Base-by-base conservation (phyloP, 35 echinoderm and acorn worm genomes). In the Lytechinus pictus region DNA sequence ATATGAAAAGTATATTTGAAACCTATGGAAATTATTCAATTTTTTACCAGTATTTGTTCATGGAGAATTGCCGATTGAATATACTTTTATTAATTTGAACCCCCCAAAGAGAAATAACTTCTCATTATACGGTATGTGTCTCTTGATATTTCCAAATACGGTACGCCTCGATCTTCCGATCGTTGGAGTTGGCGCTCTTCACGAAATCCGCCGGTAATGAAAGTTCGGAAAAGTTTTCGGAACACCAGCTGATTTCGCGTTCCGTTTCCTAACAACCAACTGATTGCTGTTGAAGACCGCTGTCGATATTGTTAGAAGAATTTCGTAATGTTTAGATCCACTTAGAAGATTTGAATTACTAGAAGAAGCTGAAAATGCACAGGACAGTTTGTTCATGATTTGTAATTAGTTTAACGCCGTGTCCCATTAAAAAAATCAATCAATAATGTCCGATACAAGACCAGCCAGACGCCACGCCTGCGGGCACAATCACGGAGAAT, bases 401-500 rank as follows among this genome's bases (percentile, higher is more conserved):
- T 27, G n/a, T 79, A 24, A 7, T 79, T 79, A 79, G 66, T 7
- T 79, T 16, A 14, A 79, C 66, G 61, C n/a, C 19, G 19, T 79
- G 7, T 24, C 66, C 6, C 66, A 79, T 79, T 79, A 24, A 16
- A 79, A 44, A 79, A 79, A 79, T 24, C 2, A 79, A 79, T 79
- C 66, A 79, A 79, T 79, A 79, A 79, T 79, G 66, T 79, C 66
- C 66, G 66, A 79, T 79, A 19, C 66, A 79, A 79, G 21, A 79
- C 66, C 66, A n/a, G 66, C 66, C 66, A 79, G 66, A 79, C 66
- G 66, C 21, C 66, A 79, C 66, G 66, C 66, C 66, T 79, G 66
- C n/a, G n/a, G 66, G 66, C 66, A 79, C n/a, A 79, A 79, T 24
- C 66, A 79, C 66, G 66, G 66, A 79, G 66, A 79, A n/a, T 79